Conservation (phyloP, 64 coral and sea anemone species). For the Hydrozoanthus tunicans region DNA sequence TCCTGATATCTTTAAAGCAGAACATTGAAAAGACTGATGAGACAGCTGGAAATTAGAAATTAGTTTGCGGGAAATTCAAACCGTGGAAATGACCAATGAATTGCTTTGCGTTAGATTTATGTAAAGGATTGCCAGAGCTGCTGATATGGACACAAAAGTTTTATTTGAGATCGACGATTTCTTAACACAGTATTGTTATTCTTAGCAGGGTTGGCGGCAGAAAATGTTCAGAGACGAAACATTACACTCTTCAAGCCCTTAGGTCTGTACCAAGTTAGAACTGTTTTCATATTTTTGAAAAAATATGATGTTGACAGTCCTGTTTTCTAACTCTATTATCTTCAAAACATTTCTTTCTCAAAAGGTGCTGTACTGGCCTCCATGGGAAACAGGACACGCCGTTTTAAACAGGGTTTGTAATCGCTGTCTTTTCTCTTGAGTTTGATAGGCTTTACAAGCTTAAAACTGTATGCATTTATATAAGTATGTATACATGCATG, state of each 20-base stretch:
- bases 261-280: neutral
- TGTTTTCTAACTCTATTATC: neutral
- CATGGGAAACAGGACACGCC: constrained; percentile 33
- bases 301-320: no score
- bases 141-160: neutral
- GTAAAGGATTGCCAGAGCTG: no score
- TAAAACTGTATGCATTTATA: no score
- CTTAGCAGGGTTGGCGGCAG: constrained; percentile 1
- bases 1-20: no score
- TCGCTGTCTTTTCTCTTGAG: neutral
- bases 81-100: no score
- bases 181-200: neutral
- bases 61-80: no score
- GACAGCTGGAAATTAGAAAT: no score
- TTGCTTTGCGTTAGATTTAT: no score
- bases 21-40: no score
- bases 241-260: constrained; percentile 7
- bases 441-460: neutral
- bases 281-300: neutral
- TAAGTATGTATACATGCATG: no score
- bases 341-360: neutral
- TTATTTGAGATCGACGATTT: neutral
- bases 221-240: constrained; percentile 12
- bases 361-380: constrained; percentile 43
- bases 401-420: constrained; percentile 30